phyloP scores from a whole-genome alignment of 2,113 vertebrate species.

The Tylochromis polylepis region DNA sequence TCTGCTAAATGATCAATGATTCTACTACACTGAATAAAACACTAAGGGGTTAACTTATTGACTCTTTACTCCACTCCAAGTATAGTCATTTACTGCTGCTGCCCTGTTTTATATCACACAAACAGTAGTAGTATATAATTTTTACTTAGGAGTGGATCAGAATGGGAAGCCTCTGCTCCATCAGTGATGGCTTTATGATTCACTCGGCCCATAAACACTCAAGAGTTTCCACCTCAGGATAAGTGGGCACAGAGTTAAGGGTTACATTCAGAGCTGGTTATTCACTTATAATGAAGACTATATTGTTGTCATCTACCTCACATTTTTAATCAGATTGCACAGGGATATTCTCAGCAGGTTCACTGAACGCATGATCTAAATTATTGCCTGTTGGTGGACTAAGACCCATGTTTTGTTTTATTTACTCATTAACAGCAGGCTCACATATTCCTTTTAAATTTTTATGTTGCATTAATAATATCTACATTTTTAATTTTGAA shows the following conservation, averaged over 20 bases:
- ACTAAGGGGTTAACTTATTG: not conserved
- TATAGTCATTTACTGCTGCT: not conserved
- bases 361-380: not conserved
- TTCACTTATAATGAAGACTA: not conserved
- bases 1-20: not conserved
- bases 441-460: not conserved
- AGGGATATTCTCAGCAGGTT: not conserved
- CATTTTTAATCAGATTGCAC: not conserved
- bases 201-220: not conserved
- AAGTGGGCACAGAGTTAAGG: not conserved
- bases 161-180: not conserved
- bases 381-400: not conserved
- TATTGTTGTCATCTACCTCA: not conserved
- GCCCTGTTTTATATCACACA: not conserved
- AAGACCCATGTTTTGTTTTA: not conserved
- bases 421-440: not conserved
- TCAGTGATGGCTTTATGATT: not conserved
- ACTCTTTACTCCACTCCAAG: not conserved
- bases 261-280: not conserved
- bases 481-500: not conserved
- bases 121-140: not conserved
- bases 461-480: not conserved
- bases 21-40: not conserved
- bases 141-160: not conserved
- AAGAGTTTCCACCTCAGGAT: not conserved